Evolutionary conservation across 2,888 invertebrate genomes (phyloP).

Genomic region (Hyppa rectilinea): DNA sequence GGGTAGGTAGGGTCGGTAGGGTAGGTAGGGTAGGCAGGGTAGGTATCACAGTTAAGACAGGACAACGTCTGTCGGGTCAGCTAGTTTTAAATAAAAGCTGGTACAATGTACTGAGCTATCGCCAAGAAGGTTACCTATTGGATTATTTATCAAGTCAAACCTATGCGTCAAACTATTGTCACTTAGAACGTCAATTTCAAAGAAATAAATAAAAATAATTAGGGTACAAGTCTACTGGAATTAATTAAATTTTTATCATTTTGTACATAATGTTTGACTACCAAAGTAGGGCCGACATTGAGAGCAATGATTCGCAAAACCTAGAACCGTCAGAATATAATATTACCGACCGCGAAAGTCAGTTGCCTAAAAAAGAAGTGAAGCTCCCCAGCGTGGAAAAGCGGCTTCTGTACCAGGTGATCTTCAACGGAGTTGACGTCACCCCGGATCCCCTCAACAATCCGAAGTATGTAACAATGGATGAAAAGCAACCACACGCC

Average conservation of each 20-base stretch:
- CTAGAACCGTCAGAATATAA: conserved; percentile 5
- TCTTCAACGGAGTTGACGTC: conserved; percentile 74
- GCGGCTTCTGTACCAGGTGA: conserved; percentile 74
- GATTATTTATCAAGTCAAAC: background rate
- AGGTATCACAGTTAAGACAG: too few relatives aligned
- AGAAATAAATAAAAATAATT: background rate
- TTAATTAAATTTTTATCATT: background rate
- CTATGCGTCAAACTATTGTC: background rate
- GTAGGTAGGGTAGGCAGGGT: too few relatives aligned
- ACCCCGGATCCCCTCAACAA: conserved; percentile 83
- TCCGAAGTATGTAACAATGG: conserved; percentile 77
- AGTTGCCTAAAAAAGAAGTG: conserved; percentile 58
- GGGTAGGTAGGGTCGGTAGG: too few relatives aligned
- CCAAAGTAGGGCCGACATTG: background rate
- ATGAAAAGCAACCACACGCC: conserved; percentile 80
- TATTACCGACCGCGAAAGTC: conserved; percentile 13
- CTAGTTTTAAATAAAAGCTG: conserved; percentile 3
- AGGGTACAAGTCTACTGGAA: background rate
- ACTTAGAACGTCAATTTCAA: background rate
- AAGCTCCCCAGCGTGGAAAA: conserved; percentile 75
- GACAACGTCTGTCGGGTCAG: too few relatives aligned
- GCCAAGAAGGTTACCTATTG: background rate
- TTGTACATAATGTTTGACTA: conserved; percentile 30
- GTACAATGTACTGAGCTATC: background rate
- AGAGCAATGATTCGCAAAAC: background rate